Conservation (phyloP, 2,888 invertebrate species). For the Cheilosia impressa region DNA sequence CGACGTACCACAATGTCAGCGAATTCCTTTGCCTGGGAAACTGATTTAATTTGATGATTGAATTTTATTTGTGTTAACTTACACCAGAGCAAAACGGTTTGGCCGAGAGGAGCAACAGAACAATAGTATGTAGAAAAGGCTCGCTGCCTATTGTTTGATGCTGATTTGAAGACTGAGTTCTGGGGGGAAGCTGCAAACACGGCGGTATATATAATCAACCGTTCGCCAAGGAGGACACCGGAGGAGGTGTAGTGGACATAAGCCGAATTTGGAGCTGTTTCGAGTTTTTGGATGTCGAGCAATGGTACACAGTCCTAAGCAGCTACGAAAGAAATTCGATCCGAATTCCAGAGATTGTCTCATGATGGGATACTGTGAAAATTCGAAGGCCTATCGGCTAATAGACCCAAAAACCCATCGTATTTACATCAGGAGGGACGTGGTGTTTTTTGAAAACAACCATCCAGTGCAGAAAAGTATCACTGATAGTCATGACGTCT, state of each 20-base stretch:
- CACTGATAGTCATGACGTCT: background rate
- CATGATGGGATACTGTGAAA: slow-evolving; percentile 49
- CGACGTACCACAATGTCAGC: no score
- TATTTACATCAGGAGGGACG: slow-evolving; percentile 13
- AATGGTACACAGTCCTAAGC: slow-evolving; percentile 59
- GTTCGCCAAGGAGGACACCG: slow-evolving; percentile 41
- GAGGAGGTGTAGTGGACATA: slow-evolving; percentile 19
- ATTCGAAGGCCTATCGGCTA: slow-evolving; percentile 50
- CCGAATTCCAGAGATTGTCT: slow-evolving; percentile 53
- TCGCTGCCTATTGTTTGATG: slow-evolving; percentile 72
- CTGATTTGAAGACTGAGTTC: slow-evolving; percentile 47
- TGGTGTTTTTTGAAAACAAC: slow-evolving; percentile 25
- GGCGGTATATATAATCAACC: slow-evolving; percentile 72
- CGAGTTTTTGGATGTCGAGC: slow-evolving; percentile 19
- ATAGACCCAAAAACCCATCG: background rate
- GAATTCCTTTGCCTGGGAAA: no score
- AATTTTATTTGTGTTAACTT: no score
- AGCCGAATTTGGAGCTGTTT: slow-evolving; percentile 18
- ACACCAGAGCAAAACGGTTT: slow-evolving; percentile 54
- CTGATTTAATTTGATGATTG: no score
- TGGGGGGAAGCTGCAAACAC: slow-evolving; percentile 76
- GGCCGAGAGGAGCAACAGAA: slow-evolving; percentile 65
- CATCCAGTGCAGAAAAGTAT: background rate
- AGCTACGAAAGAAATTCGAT: slow-evolving; percentile 39
- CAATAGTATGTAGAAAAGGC: slow-evolving; percentile 70